phyloP scores from a whole-genome alignment of 2,797 vertebrate genomes.

The Gypaetus barbatus region DNA sequence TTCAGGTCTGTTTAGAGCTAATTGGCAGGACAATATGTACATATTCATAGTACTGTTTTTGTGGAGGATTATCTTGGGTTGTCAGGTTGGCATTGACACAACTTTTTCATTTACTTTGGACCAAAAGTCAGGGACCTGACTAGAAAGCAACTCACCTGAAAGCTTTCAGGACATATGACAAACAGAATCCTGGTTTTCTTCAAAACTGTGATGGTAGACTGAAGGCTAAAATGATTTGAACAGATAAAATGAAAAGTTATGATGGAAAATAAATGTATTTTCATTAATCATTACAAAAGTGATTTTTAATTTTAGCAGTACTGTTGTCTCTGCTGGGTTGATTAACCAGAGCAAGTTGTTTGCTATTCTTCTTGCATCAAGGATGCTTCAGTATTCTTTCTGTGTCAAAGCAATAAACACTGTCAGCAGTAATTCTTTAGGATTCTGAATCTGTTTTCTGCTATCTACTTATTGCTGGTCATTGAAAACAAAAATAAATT shows the following conservation, averaged over 20 bases:
- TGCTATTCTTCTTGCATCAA: not conserved
- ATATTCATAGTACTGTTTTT: not conserved
- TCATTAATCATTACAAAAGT: not conserved
- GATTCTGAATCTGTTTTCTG: not conserved
- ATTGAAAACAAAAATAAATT: not conserved
- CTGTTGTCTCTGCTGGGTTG: not conserved
- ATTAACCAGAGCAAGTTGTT: not conserved
- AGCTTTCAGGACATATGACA: not conserved
- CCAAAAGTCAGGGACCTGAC: not conserved
- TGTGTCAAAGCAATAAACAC: not conserved
- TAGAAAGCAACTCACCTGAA: not conserved
- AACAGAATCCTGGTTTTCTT: not conserved
- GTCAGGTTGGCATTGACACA: not conserved
- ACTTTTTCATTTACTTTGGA: not conserved
- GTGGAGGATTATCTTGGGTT: not conserved
- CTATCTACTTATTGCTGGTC: not conserved
- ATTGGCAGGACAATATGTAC: not conserved
- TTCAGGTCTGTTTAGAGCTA: not conserved
- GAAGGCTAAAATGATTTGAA: not conserved
- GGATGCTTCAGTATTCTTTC: not conserved
- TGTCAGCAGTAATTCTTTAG: slow-evolving; percentile 5
- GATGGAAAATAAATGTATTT: not conserved
- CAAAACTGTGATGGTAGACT: not conserved
- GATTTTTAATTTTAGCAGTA: not conserved
- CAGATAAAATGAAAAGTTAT: not conserved